Evolutionary conservation across 1,140 invertebrate species (phyloP), one percentile per base, ranked within the genome.

Genomic region (Diabrotica undecimpunctata): DNA sequence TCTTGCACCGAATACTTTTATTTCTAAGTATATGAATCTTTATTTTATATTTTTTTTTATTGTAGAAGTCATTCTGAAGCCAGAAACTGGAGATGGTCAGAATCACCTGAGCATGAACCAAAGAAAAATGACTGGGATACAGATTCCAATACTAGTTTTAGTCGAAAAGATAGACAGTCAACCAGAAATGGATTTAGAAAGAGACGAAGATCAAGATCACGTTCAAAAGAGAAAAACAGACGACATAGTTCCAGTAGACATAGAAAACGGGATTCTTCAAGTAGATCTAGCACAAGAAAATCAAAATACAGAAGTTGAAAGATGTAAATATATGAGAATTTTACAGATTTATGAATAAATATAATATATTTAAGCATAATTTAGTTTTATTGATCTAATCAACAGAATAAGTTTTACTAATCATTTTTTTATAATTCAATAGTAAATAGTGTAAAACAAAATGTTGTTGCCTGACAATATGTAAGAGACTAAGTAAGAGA

Each of bases 21-120:
- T 25, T 25, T 25, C 25, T 25, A 25, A 25, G 4, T 25, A 25
- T 25, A 25, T 25, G 25, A 25, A 25, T 1, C 4, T 25, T 25
- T 25, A 25, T 25, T 25, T 2, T 25, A 25, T n/a, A n/a, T n/a
- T n/a, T 25, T 25, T 25, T 60, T 62, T 53, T 61, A 63, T 66
- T 60, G 55, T 54, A 61, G 52, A 13, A 38, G 54, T 35, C 9
- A 9, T 5, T 61, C 69, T 6, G 75, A 82, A 6, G 71, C 71
- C 36, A 77, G 84, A 38, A 83, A 86, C 63, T 91, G 89, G 89
- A 83, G 89, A 63, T 91, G 89, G 90, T 91, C 89, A 7, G 88
- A 90, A 73, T 90, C 89, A 37, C 89, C 89, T 0, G 87, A 90
- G 70, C 70, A 57, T 14, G 9, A 14, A 56, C 46, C 11, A 61